Evolutionary conservation across 2,113 vertebrate genomes (phyloP).

Genomic region (Pleuronectes platessa): DNA sequence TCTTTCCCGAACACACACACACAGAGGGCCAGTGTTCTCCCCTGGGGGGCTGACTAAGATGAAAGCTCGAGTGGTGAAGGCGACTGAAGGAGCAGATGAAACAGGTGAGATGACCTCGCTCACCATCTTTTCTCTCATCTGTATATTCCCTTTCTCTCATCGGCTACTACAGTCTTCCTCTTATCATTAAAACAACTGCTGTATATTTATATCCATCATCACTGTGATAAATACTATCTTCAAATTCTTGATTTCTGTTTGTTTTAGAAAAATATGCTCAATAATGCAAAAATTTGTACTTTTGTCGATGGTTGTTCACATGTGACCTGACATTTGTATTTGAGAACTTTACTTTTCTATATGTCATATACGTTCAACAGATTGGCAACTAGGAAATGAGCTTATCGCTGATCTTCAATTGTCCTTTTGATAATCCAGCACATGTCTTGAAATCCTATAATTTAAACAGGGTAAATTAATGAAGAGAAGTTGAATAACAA

Average conservation of each 20-base stretch:
- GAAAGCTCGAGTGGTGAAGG: conserved; percentile 76
- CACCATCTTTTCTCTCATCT: conserved; percentile 35
- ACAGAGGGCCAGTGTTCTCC: conserved; percentile 76
- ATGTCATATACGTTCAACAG: too few relatives aligned
- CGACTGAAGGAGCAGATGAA: conserved; percentile 62
- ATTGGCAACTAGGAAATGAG: too few relatives aligned
- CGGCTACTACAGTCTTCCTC: not conserved
- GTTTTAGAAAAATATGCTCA: not conserved
- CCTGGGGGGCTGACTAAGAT: conserved; percentile 73
- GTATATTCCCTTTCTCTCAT: not conserved
- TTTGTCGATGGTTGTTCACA: not conserved
- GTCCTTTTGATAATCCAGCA: not conserved
- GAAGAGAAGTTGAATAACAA: not conserved
- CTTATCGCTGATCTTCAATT: not conserved
- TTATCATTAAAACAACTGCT: not conserved
- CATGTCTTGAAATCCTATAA: not conserved
- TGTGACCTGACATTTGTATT: too few relatives aligned
- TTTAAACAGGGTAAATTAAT: not conserved
- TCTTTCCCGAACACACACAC: conserved; percentile 33
- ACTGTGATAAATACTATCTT: not conserved
- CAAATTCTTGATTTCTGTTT: not conserved
- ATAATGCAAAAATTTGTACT: not conserved
- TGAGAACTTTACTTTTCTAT: too few relatives aligned
- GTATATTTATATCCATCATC: too few relatives aligned
- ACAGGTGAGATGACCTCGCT: conserved; percentile 72